Evolutionary conservation across 2,113 vertebrate genomes (phyloP), one percentile per base, ranked within the genome.

Genomic region (Manacus vitellinus): DNA sequence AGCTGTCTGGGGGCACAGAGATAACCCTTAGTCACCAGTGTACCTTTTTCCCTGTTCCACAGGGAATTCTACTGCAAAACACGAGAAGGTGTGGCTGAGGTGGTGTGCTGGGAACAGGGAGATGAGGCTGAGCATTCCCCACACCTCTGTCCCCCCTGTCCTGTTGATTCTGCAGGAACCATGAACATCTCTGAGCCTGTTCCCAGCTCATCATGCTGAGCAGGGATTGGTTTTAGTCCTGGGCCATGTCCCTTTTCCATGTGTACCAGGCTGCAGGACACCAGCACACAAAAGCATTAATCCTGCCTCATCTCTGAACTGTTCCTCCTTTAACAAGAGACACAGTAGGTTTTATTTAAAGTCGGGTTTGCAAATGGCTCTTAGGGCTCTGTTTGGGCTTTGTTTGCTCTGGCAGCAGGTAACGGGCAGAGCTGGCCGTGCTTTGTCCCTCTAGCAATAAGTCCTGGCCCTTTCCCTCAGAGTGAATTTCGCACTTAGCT

Each of bases 391-490:
- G 0, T n/a, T 27, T 54, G 94, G 46, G 95, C 33, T 85, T 83
- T 8, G 5, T 44, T 70, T 76, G 59, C 30, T 24, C 37, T 37
- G 62, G 66, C 54, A 81, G 79, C 89, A 66, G 59, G 54, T 41
- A 2, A 8, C 0, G 7, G 76, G 8, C 33, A 3, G 68, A 70
- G 95, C 84, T 58, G 95, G n/a, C 68, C 39, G 41, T 66, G 83
- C 87, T 55, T 63, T 89, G n/a, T 91, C 93, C 92, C 58, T 12
- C 78, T 79, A 94, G 95, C 92, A 97, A 84, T 96, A 97, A 96
- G 15, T 71, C 49, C 37, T 4, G 49, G 52, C 91, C 87, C 59
- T 68, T 91, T 91, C 63, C 94, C 78, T 82, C 51, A 14, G 89
- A 28, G 52, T 17, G 65, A 24, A 1, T 90, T 93, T 74, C 13